phyloP scores from a whole-genome alignment of 2,797 vertebrate genomes.

The Tangara arthus region DNA sequence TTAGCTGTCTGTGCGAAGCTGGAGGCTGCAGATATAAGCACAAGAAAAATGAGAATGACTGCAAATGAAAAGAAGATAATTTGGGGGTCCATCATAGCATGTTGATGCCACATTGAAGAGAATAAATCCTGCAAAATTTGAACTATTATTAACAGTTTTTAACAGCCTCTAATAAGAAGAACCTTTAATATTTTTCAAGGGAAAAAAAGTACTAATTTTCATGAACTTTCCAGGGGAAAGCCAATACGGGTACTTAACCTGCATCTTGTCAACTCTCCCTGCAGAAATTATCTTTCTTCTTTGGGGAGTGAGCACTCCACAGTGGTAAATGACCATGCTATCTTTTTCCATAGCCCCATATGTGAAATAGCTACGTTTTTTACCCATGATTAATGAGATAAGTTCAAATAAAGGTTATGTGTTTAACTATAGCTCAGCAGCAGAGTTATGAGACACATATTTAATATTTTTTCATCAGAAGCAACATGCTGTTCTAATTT shows the following conservation, averaged over 20 bases:
- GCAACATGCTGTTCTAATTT: constrained; percentile 44
- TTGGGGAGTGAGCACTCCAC: constrained; percentile 47
- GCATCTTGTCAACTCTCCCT: constrained; percentile 57
- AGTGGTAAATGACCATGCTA: constrained; percentile 74
- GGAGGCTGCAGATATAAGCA: not conserved
- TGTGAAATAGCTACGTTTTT: constrained; percentile 67
- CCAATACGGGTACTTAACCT: constrained; percentile 75
- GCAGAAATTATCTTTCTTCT: constrained; percentile 77
- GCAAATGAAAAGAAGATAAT: not conserved
- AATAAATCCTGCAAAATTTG: not conserved
- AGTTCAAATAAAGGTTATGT: constrained; percentile 84
- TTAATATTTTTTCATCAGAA: constrained; percentile 54
- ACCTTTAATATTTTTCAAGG: not conserved
- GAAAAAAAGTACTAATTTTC: constrained; percentile 66
- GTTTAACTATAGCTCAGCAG: constrained; percentile 54
- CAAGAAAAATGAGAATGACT: not conserved
- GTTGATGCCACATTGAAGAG: not conserved
- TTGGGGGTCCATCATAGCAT: not conserved
- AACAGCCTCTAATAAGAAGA: constrained; percentile 59
- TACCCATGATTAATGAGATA: constrained; percentile 72
- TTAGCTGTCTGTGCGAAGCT: not conserved
- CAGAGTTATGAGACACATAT: constrained; percentile 36
- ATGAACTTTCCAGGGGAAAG: constrained; percentile 77
- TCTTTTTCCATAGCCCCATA: constrained; percentile 71
- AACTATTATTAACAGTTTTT: not conserved